Base-by-base conservation (phyloP, 2,888 invertebrate species). In the Chymomyza amoena region DNA sequence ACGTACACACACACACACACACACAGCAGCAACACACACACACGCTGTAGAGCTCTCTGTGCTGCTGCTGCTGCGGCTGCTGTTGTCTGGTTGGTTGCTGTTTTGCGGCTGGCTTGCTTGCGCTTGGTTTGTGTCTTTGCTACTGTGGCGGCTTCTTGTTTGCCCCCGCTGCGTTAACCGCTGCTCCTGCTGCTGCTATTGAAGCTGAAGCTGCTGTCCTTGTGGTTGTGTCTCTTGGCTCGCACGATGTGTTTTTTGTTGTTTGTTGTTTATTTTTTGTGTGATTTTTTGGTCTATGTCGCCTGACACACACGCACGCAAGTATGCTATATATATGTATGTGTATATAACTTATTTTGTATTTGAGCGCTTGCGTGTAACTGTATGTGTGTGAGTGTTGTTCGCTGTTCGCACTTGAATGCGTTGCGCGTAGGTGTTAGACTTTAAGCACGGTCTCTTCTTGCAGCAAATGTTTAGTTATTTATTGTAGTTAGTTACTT, bases 21-120 rank as follows among this genome's bases (percentile, higher is more conserved):
- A 80, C 69, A 71, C 69, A 70, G 77, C 32, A n/a, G n/a, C 64
- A 39, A 65, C 68, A 70, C 79, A 86, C 73, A 70, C 79, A 86
- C 73, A 80, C 69, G 70, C 69, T 69, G 77, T 25, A 25, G 25
- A 25, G 25, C 25, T 25, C 25, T 25, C 25, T 2, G 6, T 15
- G 25, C 36, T 64, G 6, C 25, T 54, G 51, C 16, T 64, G 64
- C n/a, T 15, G 25, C 36, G 54, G 6, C 25, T 54, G 51, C 16
- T 64, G 64, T 32, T 45, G 62, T 62, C 51, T 64, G 50, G 45
- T 64, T 69, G 32, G 71, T 56, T 61, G 50, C 36, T 71, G 36
- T 39, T 3, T 20, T 64, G 36, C 59, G 57, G 50, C 36, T 71
- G 36, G 52, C 20, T 20, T 64, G 36, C 59, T 20, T 65, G 60